Percentiles rank a stretch among this genome's conserved stretches.
Conservation (phyloP, 2,113 vertebrate species). For the Hemiprocne comata region DNA sequence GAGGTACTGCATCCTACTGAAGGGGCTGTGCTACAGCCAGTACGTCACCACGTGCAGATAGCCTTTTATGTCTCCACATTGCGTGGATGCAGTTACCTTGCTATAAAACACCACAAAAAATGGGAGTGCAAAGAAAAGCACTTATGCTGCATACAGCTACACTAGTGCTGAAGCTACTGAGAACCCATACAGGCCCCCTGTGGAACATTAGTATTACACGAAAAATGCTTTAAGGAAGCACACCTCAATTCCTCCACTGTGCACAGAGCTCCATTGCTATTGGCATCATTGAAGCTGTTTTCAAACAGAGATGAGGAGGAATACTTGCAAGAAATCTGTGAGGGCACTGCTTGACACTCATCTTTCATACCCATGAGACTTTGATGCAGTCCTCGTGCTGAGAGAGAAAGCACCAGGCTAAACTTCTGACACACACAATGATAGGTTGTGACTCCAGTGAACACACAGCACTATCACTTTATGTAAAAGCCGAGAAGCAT, state of each 20-base stretch:
- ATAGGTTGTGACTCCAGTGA: fast-evolving
- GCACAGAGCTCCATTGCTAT: fast-evolving
- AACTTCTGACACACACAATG: neutral
- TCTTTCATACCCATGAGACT: neutral
- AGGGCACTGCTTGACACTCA: neutral
- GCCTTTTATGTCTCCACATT: neutral
- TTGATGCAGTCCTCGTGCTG: neutral
- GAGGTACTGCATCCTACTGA: fast-evolving
- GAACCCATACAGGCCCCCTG: fast-evolving
- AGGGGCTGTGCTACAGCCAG: neutral
- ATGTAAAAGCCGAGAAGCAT: neutral
- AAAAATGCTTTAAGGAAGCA: neutral
- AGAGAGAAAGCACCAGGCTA: neutral
- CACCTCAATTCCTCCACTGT: neutral
- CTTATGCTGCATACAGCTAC: neutral
- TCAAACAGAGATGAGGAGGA: neutral
- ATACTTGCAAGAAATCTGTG: neutral
- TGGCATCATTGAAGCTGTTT: fast-evolving
- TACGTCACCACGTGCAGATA: fast-evolving
- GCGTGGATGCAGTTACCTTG: fast-evolving
- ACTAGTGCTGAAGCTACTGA: fast-evolving
- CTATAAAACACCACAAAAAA: neutral
- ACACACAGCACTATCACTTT: fast-evolving
- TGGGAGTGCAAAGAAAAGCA: fast-evolving
- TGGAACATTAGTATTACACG: neutral